Conservation (phyloP, 2,113 vertebrate genomes). For the Caranx ignobilis region DNA sequence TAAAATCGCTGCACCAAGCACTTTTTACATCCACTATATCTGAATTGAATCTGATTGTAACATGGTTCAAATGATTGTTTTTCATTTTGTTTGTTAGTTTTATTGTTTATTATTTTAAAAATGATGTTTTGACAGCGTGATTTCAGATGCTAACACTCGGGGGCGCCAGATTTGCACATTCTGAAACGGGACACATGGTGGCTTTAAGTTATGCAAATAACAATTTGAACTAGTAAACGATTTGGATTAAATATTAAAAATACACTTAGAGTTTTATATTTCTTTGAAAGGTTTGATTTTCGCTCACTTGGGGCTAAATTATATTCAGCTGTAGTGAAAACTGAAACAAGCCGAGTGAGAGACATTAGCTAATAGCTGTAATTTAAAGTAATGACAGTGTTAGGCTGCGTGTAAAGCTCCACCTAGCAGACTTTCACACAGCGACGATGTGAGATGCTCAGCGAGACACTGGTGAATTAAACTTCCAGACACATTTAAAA, state of each 20-base stretch:
- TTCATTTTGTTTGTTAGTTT: not conserved
- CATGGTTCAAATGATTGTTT: not conserved
- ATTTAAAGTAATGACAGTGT: not conserved
- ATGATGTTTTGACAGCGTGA: too few species aligned
- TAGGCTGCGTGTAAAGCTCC: too few species aligned
- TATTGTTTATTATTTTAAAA: too few species aligned
- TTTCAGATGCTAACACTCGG: not conserved
- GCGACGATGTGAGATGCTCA: too few species aligned
- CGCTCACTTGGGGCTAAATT: not conserved
- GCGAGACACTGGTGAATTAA: not conserved
- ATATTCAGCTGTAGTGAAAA: not conserved
- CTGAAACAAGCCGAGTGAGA: not conserved
- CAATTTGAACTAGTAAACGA: not conserved
- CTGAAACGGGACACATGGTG: not conserved
- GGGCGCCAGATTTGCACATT: conserved; percentile 30
- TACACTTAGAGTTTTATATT: not conserved
- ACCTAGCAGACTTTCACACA: too few species aligned
- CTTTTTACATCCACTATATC: too few species aligned
- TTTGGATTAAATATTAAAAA: not conserved
- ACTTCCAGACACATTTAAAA: not conserved
- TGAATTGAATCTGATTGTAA: too few species aligned
- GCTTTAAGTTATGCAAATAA: not conserved
- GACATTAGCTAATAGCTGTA: not conserved
- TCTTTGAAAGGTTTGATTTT: not conserved
- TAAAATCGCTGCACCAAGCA: too few species aligned